Evolutionary conservation across 2,113 vertebrate genomes (phyloP).

Genomic region (Phyllostomus discolor): DNA sequence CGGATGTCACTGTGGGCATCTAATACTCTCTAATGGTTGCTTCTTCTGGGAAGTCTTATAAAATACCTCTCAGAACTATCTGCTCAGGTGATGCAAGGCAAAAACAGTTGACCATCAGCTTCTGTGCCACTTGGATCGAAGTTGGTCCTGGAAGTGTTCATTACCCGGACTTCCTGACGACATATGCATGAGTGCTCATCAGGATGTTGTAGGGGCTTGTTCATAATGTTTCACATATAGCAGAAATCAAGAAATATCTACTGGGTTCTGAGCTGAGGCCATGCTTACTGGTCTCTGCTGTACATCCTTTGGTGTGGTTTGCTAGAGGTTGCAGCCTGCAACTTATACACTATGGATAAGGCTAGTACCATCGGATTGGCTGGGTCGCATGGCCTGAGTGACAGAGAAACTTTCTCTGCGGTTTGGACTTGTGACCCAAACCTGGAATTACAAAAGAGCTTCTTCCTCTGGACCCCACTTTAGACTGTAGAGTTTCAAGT

Average conservation of each 20-base stretch:
- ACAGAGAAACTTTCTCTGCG: background rate
- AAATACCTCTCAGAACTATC: background rate
- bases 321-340: background rate
- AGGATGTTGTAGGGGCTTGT: background rate
- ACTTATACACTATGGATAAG: background rate
- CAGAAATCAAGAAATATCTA: background rate
- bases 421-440: background rate
- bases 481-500: background rate
- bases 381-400: background rate
- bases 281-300: background rate
- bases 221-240: background rate
- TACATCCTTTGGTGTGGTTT: background rate
- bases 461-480: background rate
- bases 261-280: background rate
- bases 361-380: background rate
- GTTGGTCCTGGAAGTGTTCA: background rate
- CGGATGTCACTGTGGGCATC: background rate
- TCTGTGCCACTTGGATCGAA: background rate
- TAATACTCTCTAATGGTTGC: background rate
- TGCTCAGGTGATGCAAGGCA: background rate
- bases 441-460: background rate
- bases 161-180: background rate
- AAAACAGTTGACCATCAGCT: background rate
- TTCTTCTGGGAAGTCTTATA: background rate
- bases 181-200: background rate